Percentiles rank a stretch among this genome's conserved stretches.
These are phyloP conservation scores for Oscheius sp. DNA, from an alignment of 2,888 invertebrate genomes.

Conservation along the genomic window DNA sequence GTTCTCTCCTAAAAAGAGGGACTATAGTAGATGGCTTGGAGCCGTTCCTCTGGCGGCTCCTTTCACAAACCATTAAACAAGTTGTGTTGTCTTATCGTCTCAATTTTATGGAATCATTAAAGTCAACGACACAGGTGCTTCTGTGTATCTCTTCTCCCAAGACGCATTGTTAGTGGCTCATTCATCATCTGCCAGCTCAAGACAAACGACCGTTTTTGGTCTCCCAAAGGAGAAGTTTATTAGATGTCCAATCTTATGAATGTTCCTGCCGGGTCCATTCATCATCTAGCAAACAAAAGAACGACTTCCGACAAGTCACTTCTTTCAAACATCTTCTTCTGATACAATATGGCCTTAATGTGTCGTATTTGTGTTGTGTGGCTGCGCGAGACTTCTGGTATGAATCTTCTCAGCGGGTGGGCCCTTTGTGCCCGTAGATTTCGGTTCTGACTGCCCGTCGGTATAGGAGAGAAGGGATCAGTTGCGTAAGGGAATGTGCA, in stretches of 20 bases:
- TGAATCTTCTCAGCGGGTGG: conserved; percentile 17
- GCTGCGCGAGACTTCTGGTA: conserved; percentile 7
- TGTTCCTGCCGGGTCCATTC: conserved; percentile 19
- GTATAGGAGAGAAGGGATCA: conserved; percentile 12
- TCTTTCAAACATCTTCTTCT: no score
- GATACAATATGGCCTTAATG: no score
- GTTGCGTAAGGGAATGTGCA: conserved; percentile 16
- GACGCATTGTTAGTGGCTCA: conserved; percentile 3
- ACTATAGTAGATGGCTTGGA: background rate
- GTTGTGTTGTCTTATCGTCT: conserved; percentile 26
- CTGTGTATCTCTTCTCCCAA: background rate
- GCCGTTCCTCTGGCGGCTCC: conserved; percentile 14
- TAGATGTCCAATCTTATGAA: conserved; percentile 34
- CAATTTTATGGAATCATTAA: conserved; percentile 28
- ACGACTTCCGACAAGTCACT: background rate
- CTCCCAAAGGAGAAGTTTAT: conserved; percentile 32
- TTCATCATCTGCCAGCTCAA: conserved; percentile 26
- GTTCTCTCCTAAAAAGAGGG: background rate
- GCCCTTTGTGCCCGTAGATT: no score
- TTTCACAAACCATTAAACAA: conserved; percentile 28
- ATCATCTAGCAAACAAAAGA: conserved; percentile 2
- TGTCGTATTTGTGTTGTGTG: conserved; percentile 6
- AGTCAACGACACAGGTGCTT: background rate
- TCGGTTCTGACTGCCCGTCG: no score
- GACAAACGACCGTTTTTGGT: conserved; percentile 28